Conservation (phyloP, 2,888 invertebrate genomes). For the Anoncus sp. region DNA sequence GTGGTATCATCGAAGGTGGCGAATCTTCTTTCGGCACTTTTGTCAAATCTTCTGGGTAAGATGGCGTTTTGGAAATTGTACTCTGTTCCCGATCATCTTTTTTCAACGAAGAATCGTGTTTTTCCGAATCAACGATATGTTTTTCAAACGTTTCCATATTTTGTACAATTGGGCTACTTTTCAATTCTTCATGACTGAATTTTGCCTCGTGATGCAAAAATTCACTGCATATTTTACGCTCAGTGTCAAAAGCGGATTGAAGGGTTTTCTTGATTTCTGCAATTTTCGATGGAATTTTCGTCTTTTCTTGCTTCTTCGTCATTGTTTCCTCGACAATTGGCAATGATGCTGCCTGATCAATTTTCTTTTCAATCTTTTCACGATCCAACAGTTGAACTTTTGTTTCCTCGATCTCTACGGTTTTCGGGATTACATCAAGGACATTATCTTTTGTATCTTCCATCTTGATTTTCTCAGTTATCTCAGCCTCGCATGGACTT, state of each 20-base stretch:
- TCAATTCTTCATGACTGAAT: conserved; percentile 48
- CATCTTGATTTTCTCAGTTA: neutral
- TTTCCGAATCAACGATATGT: neutral
- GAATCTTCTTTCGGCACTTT: conserved; percentile 23
- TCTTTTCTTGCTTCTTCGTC: conserved; percentile 37
- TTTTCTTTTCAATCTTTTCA: conserved; percentile 23
- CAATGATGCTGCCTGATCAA: conserved; percentile 1
- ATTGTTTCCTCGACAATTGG: conserved; percentile 8
- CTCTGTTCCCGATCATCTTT: neutral
- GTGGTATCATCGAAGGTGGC: conserved; percentile 59
- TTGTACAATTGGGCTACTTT: neutral
- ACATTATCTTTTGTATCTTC: conserved; percentile 31
- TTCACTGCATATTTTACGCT: conserved; percentile 47
- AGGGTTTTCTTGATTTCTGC: conserved; percentile 37
- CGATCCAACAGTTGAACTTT: neutral
- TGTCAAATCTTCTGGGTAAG: neutral
- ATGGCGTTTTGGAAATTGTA: neutral
- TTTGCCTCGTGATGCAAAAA: conserved; percentile 55
- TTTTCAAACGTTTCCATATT: conserved; percentile 1
- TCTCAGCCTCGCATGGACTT: conserved; percentile 1
- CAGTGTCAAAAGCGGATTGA: conserved; percentile 27
- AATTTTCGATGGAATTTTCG: conserved; percentile 39
- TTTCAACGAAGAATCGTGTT: neutral
- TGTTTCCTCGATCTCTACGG: neutral
- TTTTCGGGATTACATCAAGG: neutral